Evolutionary conservation across 2,888 invertebrate species (phyloP).

Genomic region (Nomada lathburiana): DNA sequence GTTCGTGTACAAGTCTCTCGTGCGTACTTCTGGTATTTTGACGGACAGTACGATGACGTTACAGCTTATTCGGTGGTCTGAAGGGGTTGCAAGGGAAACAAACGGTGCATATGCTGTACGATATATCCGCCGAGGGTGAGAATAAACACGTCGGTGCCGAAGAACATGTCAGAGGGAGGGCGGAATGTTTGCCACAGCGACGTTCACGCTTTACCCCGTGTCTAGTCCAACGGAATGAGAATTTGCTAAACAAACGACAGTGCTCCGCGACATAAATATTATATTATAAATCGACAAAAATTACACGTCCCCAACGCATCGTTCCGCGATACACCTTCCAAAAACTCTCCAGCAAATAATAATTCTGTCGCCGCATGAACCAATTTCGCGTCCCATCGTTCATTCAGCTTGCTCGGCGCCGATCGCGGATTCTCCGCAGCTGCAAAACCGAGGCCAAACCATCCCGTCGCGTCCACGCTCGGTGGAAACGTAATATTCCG

Average conservation of each 20-base stretch:
- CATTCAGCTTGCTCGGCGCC: no score
- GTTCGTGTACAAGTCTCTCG: not conserved
- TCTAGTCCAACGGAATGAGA: no score
- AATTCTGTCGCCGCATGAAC: no score
- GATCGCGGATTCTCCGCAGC: no score
- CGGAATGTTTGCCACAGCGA: conserved; percentile 70
- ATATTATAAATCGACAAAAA: no score
- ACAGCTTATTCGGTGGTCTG: conserved; percentile 65
- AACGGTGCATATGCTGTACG: conserved; percentile 55
- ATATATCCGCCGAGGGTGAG: conserved; percentile 62
- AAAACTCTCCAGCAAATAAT: no score
- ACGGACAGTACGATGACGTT: conserved; percentile 51
- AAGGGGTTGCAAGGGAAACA: conserved; percentile 48
- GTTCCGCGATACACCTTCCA: no score
- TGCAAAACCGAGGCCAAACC: not conserved
- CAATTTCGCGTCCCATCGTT: no score
- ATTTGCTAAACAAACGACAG: no score
- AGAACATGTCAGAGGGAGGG: conserved; percentile 61
- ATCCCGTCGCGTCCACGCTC: conserved; percentile 25
- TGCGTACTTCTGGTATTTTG: conserved; percentile 1
- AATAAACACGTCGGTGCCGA: conserved; percentile 71
- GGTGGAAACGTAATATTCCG: conserved; percentile 78
- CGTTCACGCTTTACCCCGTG: conserved; percentile 39
- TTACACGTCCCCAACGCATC: no score
- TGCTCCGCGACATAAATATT: no score